A percentile compares a stretch with the other conserved stretches of the same genome.
Evolutionary conservation across 2,888 invertebrate species (phyloP).

Genomic region (Spodoptera picta): DNA sequence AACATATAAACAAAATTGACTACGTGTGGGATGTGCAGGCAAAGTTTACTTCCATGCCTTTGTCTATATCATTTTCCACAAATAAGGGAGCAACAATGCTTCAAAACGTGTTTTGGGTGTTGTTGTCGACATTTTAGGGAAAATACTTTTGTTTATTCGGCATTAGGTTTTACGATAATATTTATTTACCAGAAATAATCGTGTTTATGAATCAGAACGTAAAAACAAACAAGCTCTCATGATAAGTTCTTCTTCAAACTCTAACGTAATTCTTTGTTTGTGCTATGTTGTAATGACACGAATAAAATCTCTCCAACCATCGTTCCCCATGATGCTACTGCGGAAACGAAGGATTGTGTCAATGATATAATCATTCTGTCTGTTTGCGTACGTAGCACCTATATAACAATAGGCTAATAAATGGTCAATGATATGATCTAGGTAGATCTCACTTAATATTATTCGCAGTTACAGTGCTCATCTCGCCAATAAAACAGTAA

Average conservation of each 20-base stretch:
- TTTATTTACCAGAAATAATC: no score
- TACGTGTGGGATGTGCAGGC: conserved; percentile 9
- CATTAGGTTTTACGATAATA: no score
- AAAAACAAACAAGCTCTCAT: no score
- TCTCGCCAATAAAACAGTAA: no score
- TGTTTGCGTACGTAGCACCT: background rate
- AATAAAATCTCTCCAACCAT: background rate
- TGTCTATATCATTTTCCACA: conserved; percentile 9
- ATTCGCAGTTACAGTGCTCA: no score
- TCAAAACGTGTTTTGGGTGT: background rate
- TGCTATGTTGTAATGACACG: background rate
- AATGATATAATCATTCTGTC: background rate
- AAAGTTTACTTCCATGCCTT: conserved; percentile 23
- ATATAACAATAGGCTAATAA: background rate
- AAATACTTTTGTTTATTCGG: no score
- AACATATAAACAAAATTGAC: conserved; percentile 21
- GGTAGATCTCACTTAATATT: no score
- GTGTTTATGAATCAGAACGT: no score
- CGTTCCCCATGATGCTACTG: conserved; percentile 4
- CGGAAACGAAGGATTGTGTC: conserved; percentile 4
- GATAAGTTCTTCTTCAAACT: no score
- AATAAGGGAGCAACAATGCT: conserved; percentile 5
- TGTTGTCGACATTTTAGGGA: no score
- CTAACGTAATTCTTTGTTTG: background rate
- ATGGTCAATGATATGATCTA: background rate